A percentile compares a stretch with the other conserved stretches of the same genome.
Conservation (phyloP, 2,797 vertebrate species). For the Pelodytes ibericus region DNA sequence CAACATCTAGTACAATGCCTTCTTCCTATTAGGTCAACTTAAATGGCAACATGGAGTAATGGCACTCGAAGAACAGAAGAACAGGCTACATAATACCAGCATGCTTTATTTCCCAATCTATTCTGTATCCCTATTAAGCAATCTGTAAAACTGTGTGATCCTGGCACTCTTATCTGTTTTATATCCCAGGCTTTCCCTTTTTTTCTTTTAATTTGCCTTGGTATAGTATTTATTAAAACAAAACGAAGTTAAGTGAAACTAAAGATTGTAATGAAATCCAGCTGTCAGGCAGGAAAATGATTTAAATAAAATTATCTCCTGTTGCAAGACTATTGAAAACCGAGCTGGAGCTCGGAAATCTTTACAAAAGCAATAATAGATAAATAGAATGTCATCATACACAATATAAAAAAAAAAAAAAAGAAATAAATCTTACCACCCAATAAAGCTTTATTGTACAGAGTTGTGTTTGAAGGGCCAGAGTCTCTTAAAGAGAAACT, state of each 20-base stretch:
- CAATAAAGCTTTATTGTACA: not conserved
- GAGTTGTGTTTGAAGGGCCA: not conserved
- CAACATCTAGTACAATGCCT: no score
- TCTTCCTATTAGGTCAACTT: no score
- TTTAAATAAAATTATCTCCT: constrained; percentile 28
- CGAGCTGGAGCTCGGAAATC: constrained; percentile 15
- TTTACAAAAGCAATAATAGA: constrained; percentile 16
- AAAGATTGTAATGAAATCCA: constrained; percentile 46
- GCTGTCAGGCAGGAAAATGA: constrained; percentile 32
- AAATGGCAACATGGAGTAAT: no score
- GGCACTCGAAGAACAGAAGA: no score
- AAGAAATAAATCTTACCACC: not conserved
- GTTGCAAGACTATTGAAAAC: constrained; percentile 11
- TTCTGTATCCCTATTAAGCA: not conserved
- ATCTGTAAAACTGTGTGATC: not conserved
- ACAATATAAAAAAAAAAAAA: not conserved
- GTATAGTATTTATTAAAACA: constrained; percentile 44
- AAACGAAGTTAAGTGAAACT: constrained; percentile 45
- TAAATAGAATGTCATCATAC: constrained; percentile 10
- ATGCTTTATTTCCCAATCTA: not conserved
- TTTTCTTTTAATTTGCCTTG: constrained; percentile 34
- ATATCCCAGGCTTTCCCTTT: constrained; percentile 11
- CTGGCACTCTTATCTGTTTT: constrained; percentile 20
- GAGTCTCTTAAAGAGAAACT: no score
- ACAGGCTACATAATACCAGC: not conserved